Evolutionary conservation across 2,113 vertebrate genomes (phyloP).

Genomic region (Phyllopteryx taeniolatus): DNA sequence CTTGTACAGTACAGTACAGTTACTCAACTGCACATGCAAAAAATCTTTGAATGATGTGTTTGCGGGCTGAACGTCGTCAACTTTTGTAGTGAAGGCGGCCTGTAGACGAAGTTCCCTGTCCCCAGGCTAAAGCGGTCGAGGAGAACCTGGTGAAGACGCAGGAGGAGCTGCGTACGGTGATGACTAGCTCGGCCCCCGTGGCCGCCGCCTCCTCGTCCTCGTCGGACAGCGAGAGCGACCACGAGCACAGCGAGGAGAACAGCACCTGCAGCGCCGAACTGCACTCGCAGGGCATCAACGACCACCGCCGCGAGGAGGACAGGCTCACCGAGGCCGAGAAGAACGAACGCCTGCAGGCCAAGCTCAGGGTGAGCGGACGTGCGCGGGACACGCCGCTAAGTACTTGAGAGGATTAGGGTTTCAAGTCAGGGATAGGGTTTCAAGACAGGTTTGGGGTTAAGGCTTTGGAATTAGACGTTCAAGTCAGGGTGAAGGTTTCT

Average conservation of each 20-base stretch:
- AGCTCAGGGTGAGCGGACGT: constrained; percentile 80
- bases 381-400: background rate
- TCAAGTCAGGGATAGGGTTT: background rate
- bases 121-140: constrained; percentile 81
- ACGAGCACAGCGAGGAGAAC: constrained; percentile 77
- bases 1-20: too few species aligned
- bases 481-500: background rate
- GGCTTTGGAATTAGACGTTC: background rate
- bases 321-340: constrained; percentile 90
- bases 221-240: constrained; percentile 63
- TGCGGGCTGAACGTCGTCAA: too few species aligned
- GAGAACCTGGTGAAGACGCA: constrained; percentile 86
- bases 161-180: constrained; percentile 86
- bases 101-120: background rate
- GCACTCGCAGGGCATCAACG: constrained; percentile 78
- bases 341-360: constrained; percentile 85
- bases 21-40: too few species aligned
- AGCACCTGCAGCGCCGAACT: constrained; percentile 88
- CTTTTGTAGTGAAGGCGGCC: background rate
- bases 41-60: too few species aligned
- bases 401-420: too few species aligned
- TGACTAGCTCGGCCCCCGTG: constrained; percentile 50
- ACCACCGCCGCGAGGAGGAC: constrained; percentile 85
- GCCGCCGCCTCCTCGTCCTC: constrained; percentile 56
- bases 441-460: background rate